phyloP scores from a whole-genome alignment of 53 echinoderm and acorn worm species.

The Luidia sarsii region DNA sequence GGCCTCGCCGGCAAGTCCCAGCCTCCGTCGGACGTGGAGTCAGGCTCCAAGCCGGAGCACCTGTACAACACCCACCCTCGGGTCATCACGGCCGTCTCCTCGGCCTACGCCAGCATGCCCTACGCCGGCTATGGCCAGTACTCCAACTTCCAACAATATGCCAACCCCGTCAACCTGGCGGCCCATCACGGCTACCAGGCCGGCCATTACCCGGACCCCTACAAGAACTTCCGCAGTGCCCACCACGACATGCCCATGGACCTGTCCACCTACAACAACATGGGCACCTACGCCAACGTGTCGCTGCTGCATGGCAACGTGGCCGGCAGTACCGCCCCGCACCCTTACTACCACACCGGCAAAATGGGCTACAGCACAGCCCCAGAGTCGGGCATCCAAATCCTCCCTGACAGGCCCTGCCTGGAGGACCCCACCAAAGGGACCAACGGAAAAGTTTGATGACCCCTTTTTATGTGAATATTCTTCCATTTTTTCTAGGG shows the following conservation, averaged over 20 bases:
- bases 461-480: background rate
- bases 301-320: conserved; percentile 76
- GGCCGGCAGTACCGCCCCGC: conserved; percentile 37
- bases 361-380: conserved; percentile 45
- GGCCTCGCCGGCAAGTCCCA: conserved; percentile 13
- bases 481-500: background rate
- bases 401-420: conserved; percentile 52
- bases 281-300: conserved; percentile 74
- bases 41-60: conserved; percentile 45
- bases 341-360: conserved; percentile 51
- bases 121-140: conserved; percentile 87
- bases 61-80: conserved; percentile 69
- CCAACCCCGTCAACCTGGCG: conserved; percentile 73
- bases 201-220: conserved; percentile 62
- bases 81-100: conserved; percentile 71
- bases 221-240: conserved; percentile 80
- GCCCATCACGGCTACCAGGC: conserved; percentile 81
- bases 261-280: conserved; percentile 85
- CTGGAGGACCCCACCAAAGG: conserved; percentile 40
- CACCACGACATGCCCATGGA: conserved; percentile 91
- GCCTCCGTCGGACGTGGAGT: conserved; percentile 5
- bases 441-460: conserved; percentile 54
- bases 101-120: conserved; percentile 75
- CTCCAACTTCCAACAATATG: conserved; percentile 81
- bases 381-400: conserved; percentile 35